Evolutionary conservation across 2,888 invertebrate species (phyloP).

Genomic region (Drosophila mulleri): DNA sequence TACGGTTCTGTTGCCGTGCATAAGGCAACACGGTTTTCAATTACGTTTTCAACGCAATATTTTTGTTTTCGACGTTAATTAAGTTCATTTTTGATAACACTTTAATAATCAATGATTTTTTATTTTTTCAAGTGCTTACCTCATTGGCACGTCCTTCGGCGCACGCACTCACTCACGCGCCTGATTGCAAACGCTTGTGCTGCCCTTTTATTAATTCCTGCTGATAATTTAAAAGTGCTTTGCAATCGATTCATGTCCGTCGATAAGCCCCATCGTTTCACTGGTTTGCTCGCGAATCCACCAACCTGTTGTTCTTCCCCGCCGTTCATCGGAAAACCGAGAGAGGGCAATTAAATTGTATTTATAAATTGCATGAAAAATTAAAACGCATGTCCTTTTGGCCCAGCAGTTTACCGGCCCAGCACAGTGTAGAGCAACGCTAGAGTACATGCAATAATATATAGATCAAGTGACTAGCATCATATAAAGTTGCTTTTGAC

Average conservation of each 20-base stretch:
- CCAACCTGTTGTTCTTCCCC: neutral
- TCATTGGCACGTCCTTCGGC: constrained; percentile 52
- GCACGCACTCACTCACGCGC: constrained; percentile 6
- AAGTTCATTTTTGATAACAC: constrained; percentile 79
- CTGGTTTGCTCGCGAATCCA: constrained; percentile 21
- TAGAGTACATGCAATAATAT: constrained; percentile 16
- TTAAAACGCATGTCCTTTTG: constrained; percentile 40
- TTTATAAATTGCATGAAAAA: constrained; percentile 60
- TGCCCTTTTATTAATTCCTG: constrained; percentile 62
- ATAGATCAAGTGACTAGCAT: neutral
- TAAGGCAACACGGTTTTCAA: constrained; percentile 46
- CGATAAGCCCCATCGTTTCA: constrained; percentile 70
- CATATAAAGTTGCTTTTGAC: too few relatives aligned
- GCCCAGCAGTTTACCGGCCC: constrained; percentile 21
- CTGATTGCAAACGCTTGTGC: constrained; percentile 17
- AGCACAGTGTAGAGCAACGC: constrained; percentile 12
- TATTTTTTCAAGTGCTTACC: constrained; percentile 36
- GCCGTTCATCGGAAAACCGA: neutral
- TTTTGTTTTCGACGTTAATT: constrained; percentile 58
- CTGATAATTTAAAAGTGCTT: constrained; percentile 75
- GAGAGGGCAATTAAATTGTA: constrained; percentile 69
- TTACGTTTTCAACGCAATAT: constrained; percentile 51
- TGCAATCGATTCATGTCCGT: constrained; percentile 70
- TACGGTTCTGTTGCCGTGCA: constrained; percentile 14
- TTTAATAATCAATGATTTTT: constrained; percentile 68